phyloP scores from a whole-genome alignment of 1,140 invertebrate species.

The Meteorus sp. region DNA sequence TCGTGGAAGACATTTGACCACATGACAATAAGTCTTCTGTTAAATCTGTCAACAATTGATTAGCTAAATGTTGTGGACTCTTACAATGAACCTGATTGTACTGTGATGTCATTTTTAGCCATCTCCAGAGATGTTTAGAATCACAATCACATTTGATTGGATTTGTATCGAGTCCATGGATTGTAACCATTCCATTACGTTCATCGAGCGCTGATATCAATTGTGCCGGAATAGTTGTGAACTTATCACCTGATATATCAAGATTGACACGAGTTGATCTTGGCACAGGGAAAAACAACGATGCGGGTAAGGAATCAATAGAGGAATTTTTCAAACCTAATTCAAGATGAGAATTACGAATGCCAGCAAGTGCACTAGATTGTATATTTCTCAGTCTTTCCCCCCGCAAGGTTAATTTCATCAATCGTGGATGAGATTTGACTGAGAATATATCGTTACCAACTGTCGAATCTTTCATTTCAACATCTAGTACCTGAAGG shows the following conservation, averaged over 20 bases:
- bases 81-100: conserved; percentile 62
- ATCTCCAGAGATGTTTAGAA: conserved; percentile 73
- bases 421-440: conserved; percentile 76
- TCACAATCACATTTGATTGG: conserved; percentile 86
- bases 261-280: conserved; percentile 78
- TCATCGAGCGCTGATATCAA: conserved; percentile 79
- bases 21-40: conserved; percentile 79
- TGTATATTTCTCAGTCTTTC: conserved; percentile 75
- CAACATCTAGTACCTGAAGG: conserved; percentile 75
- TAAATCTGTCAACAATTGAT: conserved; percentile 71
- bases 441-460: conserved; percentile 81
- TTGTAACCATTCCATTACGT: conserved; percentile 70
- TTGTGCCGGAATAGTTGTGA: conserved; percentile 74
- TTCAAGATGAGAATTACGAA: conserved; percentile 70
- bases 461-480: conserved; percentile 81
- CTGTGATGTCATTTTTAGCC: conserved; percentile 65
- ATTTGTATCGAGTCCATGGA: conserved; percentile 74
- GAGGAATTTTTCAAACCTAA: conserved; percentile 80
- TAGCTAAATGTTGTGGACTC: conserved; percentile 69
- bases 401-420: conserved; percentile 74
- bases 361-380: conserved; percentile 78
- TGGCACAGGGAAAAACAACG: conserved; percentile 85
- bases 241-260: conserved; percentile 76
- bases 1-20: conserved; percentile 57
- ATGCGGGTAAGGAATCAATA: conserved; percentile 72